phyloP scores from a whole-genome alignment of 1,140 invertebrate genomes.

The Drosophila punjabiensis region DNA sequence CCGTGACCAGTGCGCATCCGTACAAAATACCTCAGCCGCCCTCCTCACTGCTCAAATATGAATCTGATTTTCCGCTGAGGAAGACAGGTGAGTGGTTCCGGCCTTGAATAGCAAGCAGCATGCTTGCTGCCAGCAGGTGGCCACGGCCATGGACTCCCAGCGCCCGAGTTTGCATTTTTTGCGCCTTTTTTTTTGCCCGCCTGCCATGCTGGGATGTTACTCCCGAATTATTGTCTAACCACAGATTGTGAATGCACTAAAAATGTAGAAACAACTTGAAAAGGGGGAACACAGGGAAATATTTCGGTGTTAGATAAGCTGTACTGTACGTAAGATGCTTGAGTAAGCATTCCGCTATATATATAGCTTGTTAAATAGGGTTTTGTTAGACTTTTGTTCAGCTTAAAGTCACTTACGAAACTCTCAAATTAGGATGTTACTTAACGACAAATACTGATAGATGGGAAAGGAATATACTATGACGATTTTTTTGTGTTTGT shows the following conservation, averaged over 20 bases:
- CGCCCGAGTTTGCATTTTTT: not conserved
- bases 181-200: constrained; percentile 4
- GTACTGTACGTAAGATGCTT: not conserved
- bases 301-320: not conserved
- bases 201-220: not conserved
- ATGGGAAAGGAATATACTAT: not conserved
- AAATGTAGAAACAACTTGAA: not conserved
- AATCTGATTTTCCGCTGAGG: constrained; percentile 95
- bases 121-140: constrained; percentile 12
- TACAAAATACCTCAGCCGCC: constrained; percentile 88
- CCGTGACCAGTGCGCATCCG: constrained; percentile 88
- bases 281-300: not conserved
- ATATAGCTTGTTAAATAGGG: not conserved
- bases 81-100: constrained; percentile 94
- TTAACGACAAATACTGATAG: not conserved
- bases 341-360: not conserved
- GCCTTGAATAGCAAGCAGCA: constrained; percentile 2
- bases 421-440: not conserved
- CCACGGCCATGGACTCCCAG: not conserved
- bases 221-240: constrained; percentile 13
- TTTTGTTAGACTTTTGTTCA: not conserved
- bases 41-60: constrained; percentile 88
- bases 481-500: no score
- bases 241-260: constrained; percentile 15
- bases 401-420: not conserved